These are phyloP conservation scores for Eueides isabella DNA, from an alignment of 1,140 invertebrate genomes.

Conservation along the genomic window DNA sequence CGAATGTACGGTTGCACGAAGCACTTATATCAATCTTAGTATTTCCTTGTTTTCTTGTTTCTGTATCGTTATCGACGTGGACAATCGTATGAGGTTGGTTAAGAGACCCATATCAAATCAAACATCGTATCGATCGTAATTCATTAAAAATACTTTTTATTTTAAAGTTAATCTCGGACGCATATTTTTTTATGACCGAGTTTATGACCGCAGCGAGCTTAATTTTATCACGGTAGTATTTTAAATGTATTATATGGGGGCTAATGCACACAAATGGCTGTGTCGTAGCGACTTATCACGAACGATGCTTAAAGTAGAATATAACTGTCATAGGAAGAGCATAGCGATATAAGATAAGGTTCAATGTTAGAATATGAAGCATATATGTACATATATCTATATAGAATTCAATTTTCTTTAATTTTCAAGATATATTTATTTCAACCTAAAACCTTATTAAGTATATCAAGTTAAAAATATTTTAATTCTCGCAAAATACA, in stretches of 20 bases:
- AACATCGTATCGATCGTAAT: slow-evolving; percentile 52
- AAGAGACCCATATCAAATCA: slow-evolving; percentile 58
- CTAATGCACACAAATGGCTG: not conserved
- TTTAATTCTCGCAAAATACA: too few species aligned
- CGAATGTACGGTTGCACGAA: slow-evolving; percentile 69
- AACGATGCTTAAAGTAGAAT: not conserved
- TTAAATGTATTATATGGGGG: slow-evolving; percentile 66
- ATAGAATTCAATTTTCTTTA: not conserved
- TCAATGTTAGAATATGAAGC: not conserved
- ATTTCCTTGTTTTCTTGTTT: too few species aligned
- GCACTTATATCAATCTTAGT: slow-evolving; percentile 56
- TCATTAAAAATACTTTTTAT: slow-evolving; percentile 51
- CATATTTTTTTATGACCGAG: slow-evolving; percentile 50
- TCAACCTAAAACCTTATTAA: too few species aligned
- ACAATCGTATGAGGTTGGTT: slow-evolving; percentile 27
- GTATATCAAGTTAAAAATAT: too few species aligned
- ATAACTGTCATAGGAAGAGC: not conserved
- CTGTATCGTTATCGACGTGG: slow-evolving; percentile 60
- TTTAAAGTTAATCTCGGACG: slow-evolving; percentile 49
- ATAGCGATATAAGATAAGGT: not conserved
- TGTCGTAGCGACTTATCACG: not conserved
- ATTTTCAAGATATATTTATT: not conserved
- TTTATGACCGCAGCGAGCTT: slow-evolving; percentile 62
- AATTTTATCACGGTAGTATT: slow-evolving; percentile 67
- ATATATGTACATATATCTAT: not conserved